phyloP scores from a whole-genome alignment of 1,140 invertebrate genomes.

The Pararge aegeria region DNA sequence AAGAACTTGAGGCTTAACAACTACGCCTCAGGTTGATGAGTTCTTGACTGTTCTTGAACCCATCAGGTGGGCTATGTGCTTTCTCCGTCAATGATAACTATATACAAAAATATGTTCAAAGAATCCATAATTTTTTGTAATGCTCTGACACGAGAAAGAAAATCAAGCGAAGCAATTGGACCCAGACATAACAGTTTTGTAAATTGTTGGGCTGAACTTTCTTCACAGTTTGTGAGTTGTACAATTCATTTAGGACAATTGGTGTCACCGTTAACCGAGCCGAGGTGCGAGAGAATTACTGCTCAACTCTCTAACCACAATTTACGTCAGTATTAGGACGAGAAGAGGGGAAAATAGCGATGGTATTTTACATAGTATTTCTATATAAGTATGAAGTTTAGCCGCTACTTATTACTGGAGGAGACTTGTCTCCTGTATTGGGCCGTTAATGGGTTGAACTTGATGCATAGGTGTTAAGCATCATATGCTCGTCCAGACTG shows the following conservation, averaged over 20 bases:
- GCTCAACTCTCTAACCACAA: background rate
- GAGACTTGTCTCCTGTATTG: too few relatives aligned
- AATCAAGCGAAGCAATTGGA: background rate
- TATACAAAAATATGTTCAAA: too few relatives aligned
- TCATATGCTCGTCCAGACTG: too few relatives aligned
- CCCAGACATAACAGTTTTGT: constrained; percentile 5
- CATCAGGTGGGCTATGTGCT: too few relatives aligned
- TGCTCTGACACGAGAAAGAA: background rate
- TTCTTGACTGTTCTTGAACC: too few relatives aligned
- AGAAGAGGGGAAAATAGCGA: constrained; percentile 4
- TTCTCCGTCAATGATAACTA: too few relatives aligned
- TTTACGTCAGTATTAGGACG: background rate
- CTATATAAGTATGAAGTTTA: too few relatives aligned
- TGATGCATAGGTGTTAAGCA: too few relatives aligned
- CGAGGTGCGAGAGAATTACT: constrained; percentile 14
- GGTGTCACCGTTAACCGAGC: constrained; percentile 1
- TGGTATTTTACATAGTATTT: background rate
- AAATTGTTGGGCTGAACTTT: constrained; percentile 11
- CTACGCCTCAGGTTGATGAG: too few relatives aligned
- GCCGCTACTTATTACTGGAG: too few relatives aligned
- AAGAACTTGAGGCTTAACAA: too few relatives aligned
- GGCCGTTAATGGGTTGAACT: too few relatives aligned
- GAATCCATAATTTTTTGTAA: background rate
- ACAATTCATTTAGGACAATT: constrained; percentile 16
- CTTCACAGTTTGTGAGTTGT: constrained; percentile 8